Evolutionary conservation across 2,113 vertebrate genomes (phyloP).

Genomic region (Anolis sagrei): DNA sequence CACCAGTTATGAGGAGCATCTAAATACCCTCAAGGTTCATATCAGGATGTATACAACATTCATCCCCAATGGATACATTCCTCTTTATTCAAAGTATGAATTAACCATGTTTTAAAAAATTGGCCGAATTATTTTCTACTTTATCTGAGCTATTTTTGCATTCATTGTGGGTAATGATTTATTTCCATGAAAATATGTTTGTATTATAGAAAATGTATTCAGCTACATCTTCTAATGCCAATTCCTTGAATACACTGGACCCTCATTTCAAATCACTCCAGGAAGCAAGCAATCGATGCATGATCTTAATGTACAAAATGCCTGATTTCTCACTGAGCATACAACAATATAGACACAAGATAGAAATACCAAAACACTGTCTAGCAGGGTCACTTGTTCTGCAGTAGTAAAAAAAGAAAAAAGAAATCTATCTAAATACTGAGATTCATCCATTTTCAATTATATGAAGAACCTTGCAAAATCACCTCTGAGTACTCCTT

Average conservation of each 20-base stretch:
- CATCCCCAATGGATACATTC: no score
- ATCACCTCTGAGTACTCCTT: no score
- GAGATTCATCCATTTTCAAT: not conserved
- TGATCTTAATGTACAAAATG: no score
- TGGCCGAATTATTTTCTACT: constrained; percentile 23
- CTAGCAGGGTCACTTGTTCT: not conserved
- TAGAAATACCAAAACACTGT: not conserved
- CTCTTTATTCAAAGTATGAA: not conserved
- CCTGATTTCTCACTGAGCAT: constrained; percentile 10
- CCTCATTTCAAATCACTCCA: constrained; percentile 26
- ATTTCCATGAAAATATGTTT: not conserved
- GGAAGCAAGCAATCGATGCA: not conserved
- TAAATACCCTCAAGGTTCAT: no score
- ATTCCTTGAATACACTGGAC: constrained; percentile 18
- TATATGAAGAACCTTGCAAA: no score
- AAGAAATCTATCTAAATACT: not conserved
- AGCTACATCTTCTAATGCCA: not conserved
- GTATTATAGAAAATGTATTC: not conserved
- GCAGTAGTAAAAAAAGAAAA: no score
- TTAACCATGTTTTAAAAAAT: constrained; percentile 28
- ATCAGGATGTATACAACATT: no score
- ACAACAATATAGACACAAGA: not conserved
- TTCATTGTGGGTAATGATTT: not conserved
- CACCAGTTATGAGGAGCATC: no score
- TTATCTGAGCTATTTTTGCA: constrained; percentile 17